Evolutionary conservation across 2,797 vertebrate species (phyloP).

Genomic region (Sebastes umbrosus): DNA sequence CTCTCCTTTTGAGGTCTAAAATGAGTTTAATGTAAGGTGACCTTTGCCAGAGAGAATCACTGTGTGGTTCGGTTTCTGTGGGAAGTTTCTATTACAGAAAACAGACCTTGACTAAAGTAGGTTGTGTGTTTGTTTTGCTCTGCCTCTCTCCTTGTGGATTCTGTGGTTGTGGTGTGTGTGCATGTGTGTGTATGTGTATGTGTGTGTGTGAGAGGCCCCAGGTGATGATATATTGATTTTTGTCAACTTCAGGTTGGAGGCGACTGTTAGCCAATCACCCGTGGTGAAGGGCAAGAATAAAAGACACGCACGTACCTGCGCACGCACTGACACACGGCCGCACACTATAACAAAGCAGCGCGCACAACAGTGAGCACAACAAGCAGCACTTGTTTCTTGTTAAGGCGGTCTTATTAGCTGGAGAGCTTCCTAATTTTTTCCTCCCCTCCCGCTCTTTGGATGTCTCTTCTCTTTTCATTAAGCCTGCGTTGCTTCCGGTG

Average conservation of each 20-base stretch:
- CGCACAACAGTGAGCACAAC: slow-evolving; percentile 52
- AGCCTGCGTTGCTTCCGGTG: slow-evolving; percentile 40
- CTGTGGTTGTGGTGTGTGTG: slow-evolving; percentile 14
- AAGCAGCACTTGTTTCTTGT: slow-evolving; percentile 62
- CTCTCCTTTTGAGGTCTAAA: slow-evolving; percentile 24
- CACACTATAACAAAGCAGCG: slow-evolving; percentile 22
- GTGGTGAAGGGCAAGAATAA: slow-evolving; percentile 76
- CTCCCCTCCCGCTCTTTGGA: slow-evolving; percentile 22
- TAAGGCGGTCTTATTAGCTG: slow-evolving; percentile 62
- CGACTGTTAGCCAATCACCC: slow-evolving; percentile 79
- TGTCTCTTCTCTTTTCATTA: slow-evolving; percentile 63
- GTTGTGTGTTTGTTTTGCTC: slow-evolving; percentile 64
- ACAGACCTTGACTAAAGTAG: slow-evolving; percentile 67
- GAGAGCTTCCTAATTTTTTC: slow-evolving; percentile 48
- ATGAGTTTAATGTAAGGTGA: slow-evolving; percentile 62
- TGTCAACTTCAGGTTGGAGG: slow-evolving; percentile 78
- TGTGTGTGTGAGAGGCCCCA: slow-evolving; percentile 36
- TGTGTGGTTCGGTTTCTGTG: slow-evolving; percentile 55
- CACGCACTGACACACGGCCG: background rate
- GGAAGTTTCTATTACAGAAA: slow-evolving; percentile 73
- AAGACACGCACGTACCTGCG: slow-evolving; percentile 30
- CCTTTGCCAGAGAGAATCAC: slow-evolving; percentile 57
- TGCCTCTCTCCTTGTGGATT: slow-evolving; percentile 34
- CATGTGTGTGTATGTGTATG: background rate
- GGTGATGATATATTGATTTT: slow-evolving; percentile 83